Evolutionary conservation across 2,888 invertebrate species (phyloP).

Genomic region (Dryobota labecula): DNA sequence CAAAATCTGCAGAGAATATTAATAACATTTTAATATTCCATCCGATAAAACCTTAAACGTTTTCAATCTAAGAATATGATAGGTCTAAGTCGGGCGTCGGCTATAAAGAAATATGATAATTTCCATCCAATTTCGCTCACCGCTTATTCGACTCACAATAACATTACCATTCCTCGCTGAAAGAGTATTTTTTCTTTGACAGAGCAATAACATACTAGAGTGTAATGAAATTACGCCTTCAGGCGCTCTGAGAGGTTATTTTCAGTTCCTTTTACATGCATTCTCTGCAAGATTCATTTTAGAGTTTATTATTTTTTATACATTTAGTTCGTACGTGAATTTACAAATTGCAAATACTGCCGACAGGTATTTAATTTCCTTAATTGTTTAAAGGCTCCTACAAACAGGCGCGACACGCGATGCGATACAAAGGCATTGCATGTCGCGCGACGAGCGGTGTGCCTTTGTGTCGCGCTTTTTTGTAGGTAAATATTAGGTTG

Average conservation of each 20-base stretch:
- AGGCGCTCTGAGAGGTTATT: slow-evolving; percentile 35
- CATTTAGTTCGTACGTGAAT: slow-evolving; percentile 20
- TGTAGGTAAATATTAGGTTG: no score
- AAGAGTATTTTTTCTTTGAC: slow-evolving; percentile 67
- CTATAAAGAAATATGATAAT: slow-evolving; percentile 66
- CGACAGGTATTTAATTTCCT: slow-evolving; percentile 20
- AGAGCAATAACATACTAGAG: slow-evolving; percentile 61
- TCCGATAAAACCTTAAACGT: slow-evolving; percentile 44
- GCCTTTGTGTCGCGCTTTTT: no score
- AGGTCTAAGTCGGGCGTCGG: slow-evolving; percentile 37
- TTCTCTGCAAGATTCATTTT: slow-evolving; percentile 45
- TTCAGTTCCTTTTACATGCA: slow-evolving; percentile 51
- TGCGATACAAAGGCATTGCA: no score
- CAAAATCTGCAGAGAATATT: slow-evolving; percentile 77
- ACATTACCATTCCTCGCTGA: slow-evolving; percentile 63
- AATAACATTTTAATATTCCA: slow-evolving; percentile 54
- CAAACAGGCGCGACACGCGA: no score
- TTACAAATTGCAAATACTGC: slow-evolving; percentile 29
- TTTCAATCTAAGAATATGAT: slow-evolving; percentile 53
- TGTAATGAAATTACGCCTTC: slow-evolving; percentile 62
- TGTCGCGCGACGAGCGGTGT: no score
- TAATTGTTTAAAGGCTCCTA: no score
- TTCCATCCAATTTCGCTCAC: slow-evolving; percentile 60
- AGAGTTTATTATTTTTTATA: slow-evolving; percentile 23
- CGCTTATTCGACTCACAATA: slow-evolving; percentile 65